Percentiles rank a stretch among this genome's conserved stretches.
These are phyloP conservation scores for Papilio dardanus DNA, from an alignment of 1,140 invertebrate species.

Conservation along the genomic window DNA sequence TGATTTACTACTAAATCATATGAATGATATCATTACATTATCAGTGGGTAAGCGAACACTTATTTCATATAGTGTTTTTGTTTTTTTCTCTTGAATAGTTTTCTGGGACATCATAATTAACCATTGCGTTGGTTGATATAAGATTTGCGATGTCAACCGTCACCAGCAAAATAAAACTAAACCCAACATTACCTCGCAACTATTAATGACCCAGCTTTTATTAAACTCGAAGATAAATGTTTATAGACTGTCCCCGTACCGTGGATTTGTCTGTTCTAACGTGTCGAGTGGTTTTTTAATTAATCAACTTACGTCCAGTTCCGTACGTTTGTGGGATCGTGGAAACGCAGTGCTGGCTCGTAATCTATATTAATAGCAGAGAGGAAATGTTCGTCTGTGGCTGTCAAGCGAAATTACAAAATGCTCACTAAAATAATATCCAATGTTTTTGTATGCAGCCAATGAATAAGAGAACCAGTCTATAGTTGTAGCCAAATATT, in stretches of 20 bases:
- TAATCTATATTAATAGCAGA: slow-evolving; percentile 19
- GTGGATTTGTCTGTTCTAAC: slow-evolving; percentile 47
- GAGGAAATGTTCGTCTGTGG: slow-evolving; percentile 9
- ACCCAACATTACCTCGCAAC: slow-evolving; percentile 75
- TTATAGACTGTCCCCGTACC: slow-evolving; percentile 75
- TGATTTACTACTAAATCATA: not conserved
- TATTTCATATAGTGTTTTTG: not conserved
- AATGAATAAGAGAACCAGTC: not conserved
- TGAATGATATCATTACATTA: not conserved
- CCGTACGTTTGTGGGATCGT: slow-evolving; percentile 22
- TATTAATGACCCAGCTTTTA: slow-evolving; percentile 79
- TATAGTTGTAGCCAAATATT: not conserved
- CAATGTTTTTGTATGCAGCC: not conserved
- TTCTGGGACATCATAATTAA: no score
- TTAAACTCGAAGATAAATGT: slow-evolving; percentile 81
- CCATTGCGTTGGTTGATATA: not conserved
- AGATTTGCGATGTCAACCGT: slow-evolving; percentile 21
- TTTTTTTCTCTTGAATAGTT: no score
- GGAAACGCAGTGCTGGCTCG: slow-evolving; percentile 1
- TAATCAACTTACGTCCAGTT: slow-evolving; percentile 24
- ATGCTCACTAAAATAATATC: not conserved
- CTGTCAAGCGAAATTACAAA: not conserved
- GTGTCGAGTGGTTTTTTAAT: slow-evolving; percentile 39
- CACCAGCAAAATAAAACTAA: slow-evolving; percentile 79
- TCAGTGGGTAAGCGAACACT: not conserved